Base-by-base conservation (phyloP, 2,113 vertebrate genomes). In the Pseudopodoces humilis region DNA sequence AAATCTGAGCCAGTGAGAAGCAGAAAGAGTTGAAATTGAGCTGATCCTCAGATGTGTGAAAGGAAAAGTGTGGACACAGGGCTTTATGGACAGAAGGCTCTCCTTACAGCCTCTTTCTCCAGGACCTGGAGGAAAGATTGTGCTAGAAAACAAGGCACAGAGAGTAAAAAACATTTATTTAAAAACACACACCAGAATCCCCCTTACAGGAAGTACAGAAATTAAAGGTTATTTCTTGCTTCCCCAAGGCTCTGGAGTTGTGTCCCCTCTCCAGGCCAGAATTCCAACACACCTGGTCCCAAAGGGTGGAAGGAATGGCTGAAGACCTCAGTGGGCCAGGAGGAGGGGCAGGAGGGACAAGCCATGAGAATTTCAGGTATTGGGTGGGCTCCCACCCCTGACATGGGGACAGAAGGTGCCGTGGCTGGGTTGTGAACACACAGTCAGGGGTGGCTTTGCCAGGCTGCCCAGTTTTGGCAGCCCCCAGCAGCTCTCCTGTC, bases 341-440 rank as follows among this genome's bases (percentile, higher is more conserved):
- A 35, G 39, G 43, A 82, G 13, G 28, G 19, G 56, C 39, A 85
- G 81, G 44, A 78, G 71, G 65, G 69, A 70, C 28, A 50, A 90
- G 12, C 47, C 24, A 3, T 3, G 58, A 44, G 31, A 7, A 52
- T 31, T 46, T 7, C 6, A 17, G 0, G 0, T 0, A 0, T 2
- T 39, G 60, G 50, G 35, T 23, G 52, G 30, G 31, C 46, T 78
- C 39, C 64, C 16, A 46, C 28, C 28, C 67, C 55, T 24, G 15
- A 3, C 7, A 8, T 2, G 39, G 33, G 62, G 18, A 46, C 79
- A 90, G 79, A 35, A 90, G 24, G 16, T 76, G 53, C 50, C 15
- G 1, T 15, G 46, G 77, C 23, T 49, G 50, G 11, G 44, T 7
- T 19, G 19, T 16, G 49, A 16, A 16, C 5, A 24, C 8, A 3